Base-by-base conservation (phyloP, 1,140 invertebrate species). In the Meloidogyne floridensis region DNA sequence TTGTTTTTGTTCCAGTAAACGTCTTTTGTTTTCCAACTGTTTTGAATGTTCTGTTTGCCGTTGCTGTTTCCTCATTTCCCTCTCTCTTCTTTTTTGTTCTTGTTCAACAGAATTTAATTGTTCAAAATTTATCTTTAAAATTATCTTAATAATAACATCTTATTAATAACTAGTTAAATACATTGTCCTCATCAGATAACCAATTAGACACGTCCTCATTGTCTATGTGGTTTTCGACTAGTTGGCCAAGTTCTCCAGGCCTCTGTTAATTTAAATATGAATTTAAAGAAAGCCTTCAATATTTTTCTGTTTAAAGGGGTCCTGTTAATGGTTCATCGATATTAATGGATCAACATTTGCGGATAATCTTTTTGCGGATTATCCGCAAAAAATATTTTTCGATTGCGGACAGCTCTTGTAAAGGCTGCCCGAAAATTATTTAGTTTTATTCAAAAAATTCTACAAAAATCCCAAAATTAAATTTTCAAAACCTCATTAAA, bases 101-200 rank as follows among this genome's bases (percentile, higher is more conserved):
- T 65, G n/a, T n/a, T 65, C 59, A 65, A 65, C 59, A 65, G 59
- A 65, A 65, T 65, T n/a, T 8, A 65, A 65, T 65, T 65, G 59
- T 18, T 65, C 59, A n/a, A 65, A 4, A 6, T 65, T 65, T 65
- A 65, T 65, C 59, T 65, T 65, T 65, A 65, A n/a, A n/a, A n/a
- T 65, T 65, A 54, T 9, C n/a, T n/a, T 15, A 5, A 59, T 15
- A n/a, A 6, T n/a, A n/a, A 6, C 4, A 65, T n/a, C 7, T n/a
- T n/a, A 65, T 13, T n/a, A 7, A n/a, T 32, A 32, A 32, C 32
- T 32, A 32, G 32, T 32, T 32, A 32, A n/a, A 65, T 65, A 65
- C 59, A 65, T 65, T 65, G 59, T 65, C 59, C n/a, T 65, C 59
- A 18, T 65, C 59, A n/a, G 59, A 65, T n/a, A 65, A 6, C 59